These are phyloP conservation scores for Philereme vetulata DNA, from an alignment of 2,888 invertebrate genomes.

Conservation along the genomic window DNA sequence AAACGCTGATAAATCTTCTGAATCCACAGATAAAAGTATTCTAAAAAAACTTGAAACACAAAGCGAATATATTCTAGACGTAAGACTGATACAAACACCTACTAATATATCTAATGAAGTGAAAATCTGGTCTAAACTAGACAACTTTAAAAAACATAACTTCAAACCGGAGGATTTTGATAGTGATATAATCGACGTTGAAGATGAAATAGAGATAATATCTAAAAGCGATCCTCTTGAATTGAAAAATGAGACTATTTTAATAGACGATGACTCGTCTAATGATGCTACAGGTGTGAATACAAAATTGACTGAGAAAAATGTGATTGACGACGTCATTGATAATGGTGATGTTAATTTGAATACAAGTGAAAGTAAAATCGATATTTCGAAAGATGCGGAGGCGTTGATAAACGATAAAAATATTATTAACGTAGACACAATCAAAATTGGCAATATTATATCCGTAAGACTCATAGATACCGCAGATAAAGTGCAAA, in stretches of 20 bases:
- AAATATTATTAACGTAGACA: conserved; percentile 13
- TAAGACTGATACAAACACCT: conserved; percentile 23
- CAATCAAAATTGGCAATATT: conserved; percentile 8
- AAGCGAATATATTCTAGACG: conserved; percentile 19
- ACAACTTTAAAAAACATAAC: conserved; percentile 20
- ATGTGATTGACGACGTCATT: conserved; percentile 4
- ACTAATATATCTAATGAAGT: conserved; percentile 21
- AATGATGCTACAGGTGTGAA: conserved; percentile 3
- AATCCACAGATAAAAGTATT: conserved; percentile 3
- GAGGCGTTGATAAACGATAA: neutral
- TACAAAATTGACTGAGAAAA: neutral
- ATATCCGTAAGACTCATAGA: conserved; percentile 9
- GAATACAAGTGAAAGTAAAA: conserved; percentile 4
- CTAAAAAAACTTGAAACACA: conserved; percentile 3
- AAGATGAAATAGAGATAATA: conserved; percentile 10
- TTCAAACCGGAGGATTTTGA: conserved; percentile 11
- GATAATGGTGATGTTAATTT: conserved; percentile 1
- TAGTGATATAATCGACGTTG: conserved; percentile 13
- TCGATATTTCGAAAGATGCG: neutral
- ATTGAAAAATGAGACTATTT: conserved; percentile 16
- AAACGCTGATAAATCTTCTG: neutral
- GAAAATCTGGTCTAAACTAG: conserved; percentile 24
- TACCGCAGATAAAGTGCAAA: neutral
- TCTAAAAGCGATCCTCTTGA: neutral
- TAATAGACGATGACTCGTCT: conserved; percentile 22